Evolutionary conservation across 2,888 invertebrate genomes (phyloP), one percentile per base, ranked within the genome.

Genomic region (Callinectes sapidus): DNA sequence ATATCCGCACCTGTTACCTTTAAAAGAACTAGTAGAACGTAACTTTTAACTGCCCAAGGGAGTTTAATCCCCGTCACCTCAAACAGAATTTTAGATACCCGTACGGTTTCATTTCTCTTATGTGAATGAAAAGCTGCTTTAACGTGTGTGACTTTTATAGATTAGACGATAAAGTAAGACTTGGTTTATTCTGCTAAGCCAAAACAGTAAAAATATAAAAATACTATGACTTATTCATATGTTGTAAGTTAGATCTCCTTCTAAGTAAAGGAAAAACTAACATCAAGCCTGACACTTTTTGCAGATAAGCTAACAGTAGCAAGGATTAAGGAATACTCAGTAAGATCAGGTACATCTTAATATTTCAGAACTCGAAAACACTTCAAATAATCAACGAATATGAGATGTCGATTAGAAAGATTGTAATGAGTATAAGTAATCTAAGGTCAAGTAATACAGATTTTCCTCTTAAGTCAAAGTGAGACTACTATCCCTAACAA

Each of bases 1-100:
- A 8, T 61, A 35, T 77, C 42, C 39, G 39, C 18, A 35, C 32
- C 28, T 48, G 54, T 42, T 23, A 81, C 6, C 8, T 32, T 42
- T 54, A 28, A 16, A 42, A 85, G 81, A 42, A 23, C 28, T 85
- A 85, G 5, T 81, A 5, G 48, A 35, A n/a, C 10, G 35, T 35
- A 81, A 81, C 81, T 81, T 81, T 35, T 32, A 81, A 35, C 81
- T 81, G 32, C 35, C 81, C 32, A 35, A 16, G 32, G 28, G 14
- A 32, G n/a, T 35, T 81, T 81, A 32, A 81, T 81, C 81, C 35
- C 8, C 35, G 18, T 35, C 81, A 81, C 81, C 81, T 81, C 81
- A 81, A 81, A 81, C 81, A 81, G 81, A 81, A 32, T 81, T 81
- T 14, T 35, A 35, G n/a, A 81, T 81, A 35, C 14, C 32, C 81